Conservation (phyloP, 2,888 invertebrate species). For the Acrocera orbiculus region DNA sequence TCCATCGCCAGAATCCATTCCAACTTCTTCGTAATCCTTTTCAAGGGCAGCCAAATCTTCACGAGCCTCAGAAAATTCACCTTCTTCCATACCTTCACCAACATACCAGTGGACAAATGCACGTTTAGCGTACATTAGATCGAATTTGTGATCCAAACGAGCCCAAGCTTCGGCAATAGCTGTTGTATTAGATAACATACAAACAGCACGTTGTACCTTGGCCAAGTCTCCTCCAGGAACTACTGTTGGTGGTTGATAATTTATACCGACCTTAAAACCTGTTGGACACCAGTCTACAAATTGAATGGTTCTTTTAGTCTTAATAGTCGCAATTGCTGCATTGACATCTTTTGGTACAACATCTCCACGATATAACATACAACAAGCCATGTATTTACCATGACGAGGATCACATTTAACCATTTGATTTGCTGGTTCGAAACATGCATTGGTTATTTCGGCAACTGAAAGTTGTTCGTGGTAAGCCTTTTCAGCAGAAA, state of each 20-base stretch:
- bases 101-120: slow-evolving; percentile 87
- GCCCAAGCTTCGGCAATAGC: slow-evolving; percentile 93
- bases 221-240: slow-evolving; percentile 79
- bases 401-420: slow-evolving; percentile 73
- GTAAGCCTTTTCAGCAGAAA: slow-evolving; percentile 76
- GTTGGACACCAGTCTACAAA: slow-evolving; percentile 87
- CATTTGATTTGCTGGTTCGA: slow-evolving; percentile 85
- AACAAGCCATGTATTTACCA: slow-evolving; percentile 80
- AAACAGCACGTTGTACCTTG: slow-evolving; percentile 79
- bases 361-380: slow-evolving; percentile 78
- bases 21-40: slow-evolving; percentile 66
- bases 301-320: slow-evolving; percentile 81
- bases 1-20: slow-evolving; percentile 58
- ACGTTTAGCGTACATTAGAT: slow-evolving; percentile 82
- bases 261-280: slow-evolving; percentile 53
- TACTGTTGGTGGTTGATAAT: slow-evolving; percentile 81
- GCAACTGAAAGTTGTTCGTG: slow-evolving; percentile 71
- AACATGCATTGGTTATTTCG: slow-evolving; percentile 80
- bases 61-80: slow-evolving; percentile 61
- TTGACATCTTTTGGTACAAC: slow-evolving; percentile 82
- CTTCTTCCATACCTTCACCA: slow-evolving; percentile 60
- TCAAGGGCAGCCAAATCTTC: slow-evolving; percentile 49
- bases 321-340: slow-evolving; percentile 75
- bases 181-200: slow-evolving; percentile 88
- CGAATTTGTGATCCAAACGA: slow-evolving; percentile 79